A percentile compares a stretch with the other conserved stretches of the same genome.
Conservation (phyloP, 2,888 invertebrate genomes). For the Drosophila fungiperda region DNA sequence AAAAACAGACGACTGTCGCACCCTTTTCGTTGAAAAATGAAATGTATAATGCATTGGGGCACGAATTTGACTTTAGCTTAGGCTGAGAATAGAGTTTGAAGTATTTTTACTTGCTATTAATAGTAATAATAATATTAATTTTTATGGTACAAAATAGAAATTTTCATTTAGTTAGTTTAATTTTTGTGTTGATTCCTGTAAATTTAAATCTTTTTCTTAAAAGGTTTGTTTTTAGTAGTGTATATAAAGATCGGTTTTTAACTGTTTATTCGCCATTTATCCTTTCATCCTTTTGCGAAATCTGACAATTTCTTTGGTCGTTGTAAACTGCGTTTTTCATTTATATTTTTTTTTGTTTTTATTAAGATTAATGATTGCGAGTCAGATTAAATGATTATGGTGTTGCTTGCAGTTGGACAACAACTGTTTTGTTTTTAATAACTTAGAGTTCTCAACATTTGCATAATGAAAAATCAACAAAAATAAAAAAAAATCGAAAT, state of each 20-base stretch:
- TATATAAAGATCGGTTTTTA: background rate
- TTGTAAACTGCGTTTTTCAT: constrained; percentile 41
- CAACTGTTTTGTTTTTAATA: constrained; percentile 58
- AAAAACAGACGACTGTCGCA: constrained; percentile 51
- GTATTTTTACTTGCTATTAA: background rate
- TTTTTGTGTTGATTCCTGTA: too few species aligned
- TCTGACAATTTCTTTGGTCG: constrained; percentile 41
- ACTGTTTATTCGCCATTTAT: background rate
- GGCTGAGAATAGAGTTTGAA: background rate
- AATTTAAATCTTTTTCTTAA: background rate
- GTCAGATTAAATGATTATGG: constrained; percentile 62
- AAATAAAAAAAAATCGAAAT: constrained; percentile 11
- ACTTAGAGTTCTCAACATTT: constrained; percentile 62
- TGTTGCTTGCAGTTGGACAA: constrained; percentile 54
- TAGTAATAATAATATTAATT: background rate
- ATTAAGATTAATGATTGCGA: constrained; percentile 82
- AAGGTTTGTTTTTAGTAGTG: constrained; percentile 7
- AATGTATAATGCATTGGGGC: constrained; percentile 34
- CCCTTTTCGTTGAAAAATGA: constrained; percentile 70
- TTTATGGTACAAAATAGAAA: background rate
- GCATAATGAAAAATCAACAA: constrained; percentile 64
- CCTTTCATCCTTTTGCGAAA: constrained; percentile 41
- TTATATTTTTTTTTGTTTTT: constrained; percentile 46
- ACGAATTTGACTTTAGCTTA: constrained; percentile 16
- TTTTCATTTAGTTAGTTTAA: background rate